Evolutionary conservation across 2,797 vertebrate species (phyloP).

Genomic region (Emys orbicularis): DNA sequence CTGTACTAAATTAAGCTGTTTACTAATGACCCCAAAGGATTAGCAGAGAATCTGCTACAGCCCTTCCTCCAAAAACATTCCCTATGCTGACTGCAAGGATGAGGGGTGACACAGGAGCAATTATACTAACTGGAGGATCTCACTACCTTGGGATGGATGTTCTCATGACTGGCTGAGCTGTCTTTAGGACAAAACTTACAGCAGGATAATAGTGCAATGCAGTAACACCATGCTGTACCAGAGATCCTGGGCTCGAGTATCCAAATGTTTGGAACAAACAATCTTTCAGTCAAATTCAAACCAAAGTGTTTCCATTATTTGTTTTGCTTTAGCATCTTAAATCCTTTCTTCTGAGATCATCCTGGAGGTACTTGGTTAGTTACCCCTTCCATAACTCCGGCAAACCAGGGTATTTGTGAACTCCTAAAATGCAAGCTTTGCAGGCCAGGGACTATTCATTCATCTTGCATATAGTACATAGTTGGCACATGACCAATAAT

Average conservation of each 20-base stretch:
- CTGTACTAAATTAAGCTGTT: rapidly evolving
- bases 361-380: no score
- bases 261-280: background rate
- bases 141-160: no score
- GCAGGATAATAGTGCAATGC: background rate
- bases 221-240: background rate
- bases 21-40: background rate
- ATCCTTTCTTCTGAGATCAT: no score
- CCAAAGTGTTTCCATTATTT: background rate
- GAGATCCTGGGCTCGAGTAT: background rate
- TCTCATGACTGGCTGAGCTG: background rate
- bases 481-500: background rate
- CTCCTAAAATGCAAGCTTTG: no score
- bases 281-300: background rate
- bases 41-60: background rate
- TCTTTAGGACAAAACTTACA: background rate
- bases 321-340: background rate
- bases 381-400: no score
- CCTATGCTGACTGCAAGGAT: background rate
- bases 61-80: background rate
- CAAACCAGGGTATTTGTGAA: no score
- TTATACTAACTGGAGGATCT: no score
- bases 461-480: no score
- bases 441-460: background rate
- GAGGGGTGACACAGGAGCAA: background rate